A percentile compares a stretch with the other conserved stretches of the same genome.
Evolutionary conservation across 2,888 invertebrate genomes (phyloP).

Genomic region (Junonia oenone): DNA sequence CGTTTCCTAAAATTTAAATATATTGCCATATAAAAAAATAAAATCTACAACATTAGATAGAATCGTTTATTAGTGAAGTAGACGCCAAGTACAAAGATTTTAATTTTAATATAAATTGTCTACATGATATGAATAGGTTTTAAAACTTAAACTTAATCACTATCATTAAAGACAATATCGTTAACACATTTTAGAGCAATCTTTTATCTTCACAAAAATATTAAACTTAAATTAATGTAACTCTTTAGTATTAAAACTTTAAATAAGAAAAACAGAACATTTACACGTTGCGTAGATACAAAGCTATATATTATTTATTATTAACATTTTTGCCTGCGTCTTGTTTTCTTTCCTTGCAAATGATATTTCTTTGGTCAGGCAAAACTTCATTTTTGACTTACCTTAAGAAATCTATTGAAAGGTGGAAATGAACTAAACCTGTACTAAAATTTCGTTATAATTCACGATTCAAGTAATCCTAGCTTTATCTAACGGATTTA

Average conservation of each 20-base stretch:
- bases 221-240: slow-evolving; percentile 23
- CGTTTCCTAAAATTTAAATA: slow-evolving; percentile 26
- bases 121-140: slow-evolving; percentile 15
- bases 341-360: slow-evolving; percentile 1
- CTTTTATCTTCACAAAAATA: slow-evolving; percentile 18
- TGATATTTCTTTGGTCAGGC: slow-evolving; percentile 26
- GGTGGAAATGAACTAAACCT: slow-evolving; percentile 23
- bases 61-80: slow-evolving; percentile 54
- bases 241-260: slow-evolving; percentile 14
- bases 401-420: slow-evolving; percentile 16
- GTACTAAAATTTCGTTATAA: slow-evolving; percentile 26
- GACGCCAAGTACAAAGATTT: slow-evolving; percentile 61
- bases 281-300: slow-evolving; percentile 48
- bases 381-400: slow-evolving; percentile 24
- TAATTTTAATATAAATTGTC: slow-evolving; percentile 20
- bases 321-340: slow-evolving; percentile 40
- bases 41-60: slow-evolving; percentile 33
- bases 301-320: slow-evolving; percentile 34
- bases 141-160: slow-evolving; percentile 19
- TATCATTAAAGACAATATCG: slow-evolving; percentile 18
- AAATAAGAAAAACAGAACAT: slow-evolving; percentile 27
- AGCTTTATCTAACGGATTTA: slow-evolving; percentile 62
- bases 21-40: slow-evolving; percentile 21
- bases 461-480: slow-evolving; percentile 41
- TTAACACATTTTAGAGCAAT: slow-evolving; percentile 21